phyloP scores from a whole-genome alignment of 2,113 vertebrate species.

The human (Homo sapiens) region GRCh38 chr12:110245001-110245500 shows the following conservation, averaged over 20 bases:
- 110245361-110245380: not conserved
- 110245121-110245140: not conserved
- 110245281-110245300: not conserved
- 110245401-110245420: not conserved
- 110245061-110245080: not conserved
- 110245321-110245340: constrained; percentile 20
- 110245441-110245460: not conserved
- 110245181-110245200: not conserved
- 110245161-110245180: not conserved
- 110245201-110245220: not conserved
- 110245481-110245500: constrained; percentile 5
- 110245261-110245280: not conserved
- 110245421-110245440: not conserved
- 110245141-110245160: not conserved
- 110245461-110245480: constrained; percentile 14
- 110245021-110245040: not conserved
- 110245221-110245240: not conserved
- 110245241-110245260: not conserved
- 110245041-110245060: not conserved
- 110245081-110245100: rapidly evolving
- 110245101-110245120: not conserved
- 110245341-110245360: not conserved
- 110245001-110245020: constrained; percentile 28
- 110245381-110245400: not conserved
- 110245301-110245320: not conserved